phyloP scores from a whole-genome alignment of 2,113 vertebrate genomes.

The Gobiocypris rarus region DNA sequence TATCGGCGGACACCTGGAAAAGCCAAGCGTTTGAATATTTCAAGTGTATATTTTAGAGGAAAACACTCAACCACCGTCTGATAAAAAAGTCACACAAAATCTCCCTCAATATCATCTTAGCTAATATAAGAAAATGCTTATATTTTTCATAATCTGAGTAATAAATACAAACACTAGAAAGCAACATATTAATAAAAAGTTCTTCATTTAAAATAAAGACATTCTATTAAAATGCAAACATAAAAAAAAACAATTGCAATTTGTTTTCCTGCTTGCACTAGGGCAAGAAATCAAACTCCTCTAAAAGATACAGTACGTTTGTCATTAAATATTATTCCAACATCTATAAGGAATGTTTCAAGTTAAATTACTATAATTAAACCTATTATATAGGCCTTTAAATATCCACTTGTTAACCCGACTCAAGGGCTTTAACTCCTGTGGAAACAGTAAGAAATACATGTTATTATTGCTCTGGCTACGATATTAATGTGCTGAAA shows the following conservation, averaged over 20 bases:
- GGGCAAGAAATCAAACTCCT: constrained; percentile 7
- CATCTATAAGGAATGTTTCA: constrained; percentile 35
- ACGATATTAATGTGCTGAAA: background rate
- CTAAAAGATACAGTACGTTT: constrained; percentile 44
- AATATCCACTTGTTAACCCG: background rate
- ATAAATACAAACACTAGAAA: constrained; percentile 52
- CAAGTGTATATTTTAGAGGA: background rate
- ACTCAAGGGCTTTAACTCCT: constrained; percentile 34
- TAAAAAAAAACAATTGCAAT: background rate
- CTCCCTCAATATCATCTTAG: background rate
- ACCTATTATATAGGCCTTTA: constrained; percentile 22
- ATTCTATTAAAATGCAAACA: background rate
- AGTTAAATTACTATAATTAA: constrained; percentile 24
- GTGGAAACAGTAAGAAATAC: background rate
- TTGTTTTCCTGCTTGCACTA: background rate
- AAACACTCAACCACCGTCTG: constrained; percentile 14
- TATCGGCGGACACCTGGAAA: background rate
- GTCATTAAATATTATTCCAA: constrained; percentile 36
- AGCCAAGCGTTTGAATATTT: background rate
- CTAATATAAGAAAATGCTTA: background rate
- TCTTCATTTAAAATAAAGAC: background rate
- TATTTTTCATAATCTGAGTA: constrained; percentile 14
- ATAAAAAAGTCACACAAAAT: background rate
- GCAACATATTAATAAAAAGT: constrained; percentile 1
- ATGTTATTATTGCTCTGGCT: background rate